Evolutionary conservation across 2,888 invertebrate species (phyloP).

Genomic region (Salpingus planirostris): DNA sequence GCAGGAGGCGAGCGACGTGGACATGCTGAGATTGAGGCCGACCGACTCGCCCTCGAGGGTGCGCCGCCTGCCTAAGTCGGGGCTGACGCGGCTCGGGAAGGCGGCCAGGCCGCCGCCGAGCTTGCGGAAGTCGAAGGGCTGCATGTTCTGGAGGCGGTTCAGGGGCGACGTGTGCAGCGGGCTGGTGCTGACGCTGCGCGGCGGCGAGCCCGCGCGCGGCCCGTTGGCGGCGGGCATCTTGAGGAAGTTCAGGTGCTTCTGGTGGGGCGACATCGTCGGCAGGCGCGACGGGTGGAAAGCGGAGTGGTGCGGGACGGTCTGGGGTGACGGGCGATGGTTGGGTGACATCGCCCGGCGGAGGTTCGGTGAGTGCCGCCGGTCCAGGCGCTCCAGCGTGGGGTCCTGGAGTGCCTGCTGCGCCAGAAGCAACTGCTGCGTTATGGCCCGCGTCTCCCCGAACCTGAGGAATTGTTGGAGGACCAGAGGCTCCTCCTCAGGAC

Average conservation of each 20-base stretch:
- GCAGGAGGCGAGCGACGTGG: slow-evolving; percentile 55
- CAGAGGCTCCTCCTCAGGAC: slow-evolving; percentile 81
- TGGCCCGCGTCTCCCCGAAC: slow-evolving; percentile 80
- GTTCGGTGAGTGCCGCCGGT: slow-evolving; percentile 38
- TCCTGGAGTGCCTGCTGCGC: slow-evolving; percentile 53
- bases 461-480: slow-evolving; percentile 87
- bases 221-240: slow-evolving; percentile 42
- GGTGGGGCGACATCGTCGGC: slow-evolving; percentile 44
- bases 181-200: slow-evolving; percentile 50
- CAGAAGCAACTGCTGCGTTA: slow-evolving; percentile 59
- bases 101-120: slow-evolving; percentile 52
- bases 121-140: slow-evolving; percentile 88
- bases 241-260: slow-evolving; percentile 42
- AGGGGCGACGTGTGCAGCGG: slow-evolving; percentile 63
- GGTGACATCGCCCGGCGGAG: slow-evolving; percentile 56
- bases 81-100: slow-evolving; percentile 40
- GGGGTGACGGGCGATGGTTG: slow-evolving; percentile 54
- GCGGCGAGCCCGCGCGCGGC: slow-evolving; percentile 53
- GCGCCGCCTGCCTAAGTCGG: slow-evolving; percentile 40
- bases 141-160: slow-evolving; percentile 88
- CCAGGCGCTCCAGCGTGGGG: slow-evolving; percentile 49
- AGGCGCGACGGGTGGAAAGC: slow-evolving; percentile 40
- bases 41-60: slow-evolving; percentile 47
- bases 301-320: slow-evolving; percentile 43
- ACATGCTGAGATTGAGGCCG: slow-evolving; percentile 53